phyloP scores from a whole-genome alignment of 2,113 vertebrate genomes.

The Vanacampus margaritifer region DNA sequence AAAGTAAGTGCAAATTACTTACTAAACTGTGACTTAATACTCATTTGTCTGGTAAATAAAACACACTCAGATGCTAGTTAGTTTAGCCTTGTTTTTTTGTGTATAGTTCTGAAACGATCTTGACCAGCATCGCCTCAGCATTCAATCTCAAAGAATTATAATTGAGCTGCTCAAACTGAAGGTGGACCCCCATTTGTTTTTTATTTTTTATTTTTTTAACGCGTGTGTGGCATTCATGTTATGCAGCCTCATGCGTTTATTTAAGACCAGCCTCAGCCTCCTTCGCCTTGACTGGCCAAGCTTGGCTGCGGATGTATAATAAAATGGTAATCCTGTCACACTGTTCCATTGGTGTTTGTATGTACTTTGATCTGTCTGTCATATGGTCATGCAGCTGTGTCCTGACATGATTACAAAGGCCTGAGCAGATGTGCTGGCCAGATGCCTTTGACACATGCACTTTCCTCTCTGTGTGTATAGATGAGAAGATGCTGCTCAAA shows the following conservation, averaged over 20 bases:
- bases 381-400: conserved; percentile 59
- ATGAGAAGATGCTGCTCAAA: conserved; percentile 14
- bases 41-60: no score
- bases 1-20: neutral
- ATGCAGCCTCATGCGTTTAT: neutral
- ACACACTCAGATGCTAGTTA: neutral
- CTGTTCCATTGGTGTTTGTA: conserved; percentile 22
- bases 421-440: conserved; percentile 57
- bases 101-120: neutral
- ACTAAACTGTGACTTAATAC: neutral
- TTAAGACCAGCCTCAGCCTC: neutral
- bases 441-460: conserved; percentile 43
- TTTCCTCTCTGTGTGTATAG: conserved; percentile 7
- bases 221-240: neutral
- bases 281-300: neutral
- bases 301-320: conserved; percentile 28
- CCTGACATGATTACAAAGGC: conserved; percentile 58
- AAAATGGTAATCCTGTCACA: conserved; percentile 33
- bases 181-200: neutral
- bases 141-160: neutral
- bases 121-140: neutral
- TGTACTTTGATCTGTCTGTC: conserved; percentile 49
- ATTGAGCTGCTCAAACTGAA: neutral
- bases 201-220: neutral
- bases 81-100: neutral